A percentile compares a stretch with the other conserved stretches of the same genome.
These are phyloP conservation scores for Cirrhinus mrigala DNA, from an alignment of 2,797 vertebrate species.

Conservation along the genomic window DNA sequence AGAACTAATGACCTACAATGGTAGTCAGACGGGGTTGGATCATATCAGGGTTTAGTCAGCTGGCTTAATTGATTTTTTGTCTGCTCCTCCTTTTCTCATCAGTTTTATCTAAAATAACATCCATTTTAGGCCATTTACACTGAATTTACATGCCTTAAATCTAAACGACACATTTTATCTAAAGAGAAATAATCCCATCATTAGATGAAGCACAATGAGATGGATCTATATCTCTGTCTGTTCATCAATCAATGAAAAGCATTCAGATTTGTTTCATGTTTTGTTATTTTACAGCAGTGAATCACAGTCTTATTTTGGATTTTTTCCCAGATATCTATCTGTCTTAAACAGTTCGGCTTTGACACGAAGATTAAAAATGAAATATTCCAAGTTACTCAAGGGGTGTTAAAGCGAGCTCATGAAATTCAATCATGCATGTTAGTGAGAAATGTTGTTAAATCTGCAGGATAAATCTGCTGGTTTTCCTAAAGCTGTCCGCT, in stretches of 20 bases:
- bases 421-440: constrained; percentile 50
- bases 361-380: constrained; percentile 35
- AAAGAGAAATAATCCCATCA: constrained; percentile 4
- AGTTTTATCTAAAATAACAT: constrained; percentile 32
- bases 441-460: constrained; percentile 48
- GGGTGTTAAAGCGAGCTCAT: constrained; percentile 42
- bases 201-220: background rate
- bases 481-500: constrained; percentile 40
- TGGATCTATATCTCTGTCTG: background rate
- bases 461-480: constrained; percentile 36
- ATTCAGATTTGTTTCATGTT: background rate
- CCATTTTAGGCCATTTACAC: background rate
- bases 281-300: background rate
- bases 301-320: background rate
- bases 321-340: background rate
- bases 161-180: constrained; percentile 26
- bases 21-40: constrained; percentile 17
- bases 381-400: constrained; percentile 45
- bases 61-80: constrained; percentile 11
- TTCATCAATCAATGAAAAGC: background rate
- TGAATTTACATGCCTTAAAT: constrained; percentile 9
- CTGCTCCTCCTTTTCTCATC: constrained; percentile 38
- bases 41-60: constrained; percentile 4
- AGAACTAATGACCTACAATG: constrained; percentile 32
- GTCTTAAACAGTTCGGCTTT: constrained; percentile 39